Evolutionary conservation across 2,113 vertebrate genomes (phyloP).

Genomic region (Nerophis lumbriciformis): DNA sequence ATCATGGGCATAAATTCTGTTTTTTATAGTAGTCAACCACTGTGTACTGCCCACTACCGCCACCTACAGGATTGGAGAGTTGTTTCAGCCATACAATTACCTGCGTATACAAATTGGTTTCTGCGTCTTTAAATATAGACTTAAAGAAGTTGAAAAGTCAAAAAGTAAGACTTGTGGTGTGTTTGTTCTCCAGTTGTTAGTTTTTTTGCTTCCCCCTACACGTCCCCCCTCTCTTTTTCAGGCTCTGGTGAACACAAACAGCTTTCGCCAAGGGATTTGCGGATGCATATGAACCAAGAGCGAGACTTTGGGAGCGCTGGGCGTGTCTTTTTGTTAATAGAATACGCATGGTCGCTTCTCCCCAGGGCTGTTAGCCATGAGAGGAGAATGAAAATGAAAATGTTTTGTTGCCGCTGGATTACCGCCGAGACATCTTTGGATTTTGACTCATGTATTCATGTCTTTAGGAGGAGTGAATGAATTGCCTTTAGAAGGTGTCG

Average conservation of each 20-base stretch:
- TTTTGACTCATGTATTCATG: slow-evolving; percentile 22
- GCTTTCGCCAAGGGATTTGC: slow-evolving; percentile 65
- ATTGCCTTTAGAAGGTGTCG: slow-evolving; percentile 12
- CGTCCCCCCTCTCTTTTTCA: slow-evolving; percentile 35
- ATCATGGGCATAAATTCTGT: no score
- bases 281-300: slow-evolving; percentile 61
- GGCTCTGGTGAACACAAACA: slow-evolving; percentile 68
- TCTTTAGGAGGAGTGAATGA: slow-evolving; percentile 16
- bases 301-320: slow-evolving; percentile 57
- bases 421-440: slow-evolving; percentile 41
- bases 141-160: slow-evolving; percentile 10
- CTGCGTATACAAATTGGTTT: not conserved
- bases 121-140: slow-evolving; percentile 5
- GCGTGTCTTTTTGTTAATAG: slow-evolving; percentile 70
- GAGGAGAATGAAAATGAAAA: slow-evolving; percentile 68
- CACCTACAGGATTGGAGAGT: no score
- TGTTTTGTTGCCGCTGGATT: slow-evolving; percentile 56
- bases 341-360: slow-evolving; percentile 65
- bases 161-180: slow-evolving; percentile 21
- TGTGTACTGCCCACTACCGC: no score
- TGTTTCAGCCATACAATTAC: no score
- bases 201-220: slow-evolving; percentile 18
- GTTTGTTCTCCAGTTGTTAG: slow-evolving; percentile 29
- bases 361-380: slow-evolving; percentile 62
- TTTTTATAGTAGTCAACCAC: no score